Conservation (phyloP, 2,113 vertebrate species). For the Aphyosemion australe region DNA sequence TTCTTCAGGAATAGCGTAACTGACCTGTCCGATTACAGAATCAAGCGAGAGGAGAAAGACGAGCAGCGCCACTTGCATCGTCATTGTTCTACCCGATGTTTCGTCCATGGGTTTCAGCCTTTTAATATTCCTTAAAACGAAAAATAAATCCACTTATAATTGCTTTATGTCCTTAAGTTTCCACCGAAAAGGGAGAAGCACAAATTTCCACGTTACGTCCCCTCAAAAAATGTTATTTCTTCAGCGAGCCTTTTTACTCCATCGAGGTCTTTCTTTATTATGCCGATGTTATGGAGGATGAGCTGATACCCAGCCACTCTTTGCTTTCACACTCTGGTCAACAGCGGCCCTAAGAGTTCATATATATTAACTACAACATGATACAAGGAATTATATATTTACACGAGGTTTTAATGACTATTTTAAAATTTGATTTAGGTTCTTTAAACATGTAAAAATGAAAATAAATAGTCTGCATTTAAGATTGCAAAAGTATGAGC, state of each 20-base stretch:
- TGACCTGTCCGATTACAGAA: conserved; percentile 42
- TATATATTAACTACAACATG: not conserved
- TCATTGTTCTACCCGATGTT: conserved; percentile 46
- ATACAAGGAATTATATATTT: too few species aligned
- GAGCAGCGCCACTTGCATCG: conserved; percentile 42
- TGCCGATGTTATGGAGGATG: conserved; percentile 16
- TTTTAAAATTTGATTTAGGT: too few species aligned
- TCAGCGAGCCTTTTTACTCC: not conserved
- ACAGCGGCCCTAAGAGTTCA: conserved; percentile 75
- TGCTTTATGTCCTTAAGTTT: not conserved
- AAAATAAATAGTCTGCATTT: too few species aligned
- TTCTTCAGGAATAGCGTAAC: conserved; percentile 73
- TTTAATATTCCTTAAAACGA: too few species aligned
- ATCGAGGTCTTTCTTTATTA: conserved; percentile 8
- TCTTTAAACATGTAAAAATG: too few species aligned
- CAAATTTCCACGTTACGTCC: not conserved
- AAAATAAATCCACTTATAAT: too few species aligned
- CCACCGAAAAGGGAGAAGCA: not conserved
- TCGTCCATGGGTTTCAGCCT: too few species aligned
- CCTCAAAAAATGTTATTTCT: not conserved
- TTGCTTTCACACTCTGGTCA: conserved; percentile 23
- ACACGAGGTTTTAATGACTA: too few species aligned
- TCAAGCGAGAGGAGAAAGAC: conserved; percentile 19
- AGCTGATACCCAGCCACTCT: conserved; percentile 1
- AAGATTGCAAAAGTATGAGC: too few species aligned